These are phyloP conservation scores for Tribolium madens DNA, from an alignment of 1,140 invertebrate species.

Conservation along the genomic window DNA sequence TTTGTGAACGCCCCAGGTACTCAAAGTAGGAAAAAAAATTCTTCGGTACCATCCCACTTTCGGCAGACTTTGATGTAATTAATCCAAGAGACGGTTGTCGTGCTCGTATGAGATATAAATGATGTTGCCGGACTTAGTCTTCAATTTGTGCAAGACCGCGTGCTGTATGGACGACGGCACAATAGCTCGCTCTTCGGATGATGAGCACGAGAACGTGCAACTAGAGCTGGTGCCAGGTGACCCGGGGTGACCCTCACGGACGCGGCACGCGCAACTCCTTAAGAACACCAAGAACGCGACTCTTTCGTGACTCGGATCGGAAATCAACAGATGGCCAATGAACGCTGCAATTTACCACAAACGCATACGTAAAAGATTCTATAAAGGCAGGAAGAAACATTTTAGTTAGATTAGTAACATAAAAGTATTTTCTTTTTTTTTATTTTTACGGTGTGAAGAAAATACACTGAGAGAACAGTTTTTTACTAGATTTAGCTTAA, in stretches of 20 bases:
- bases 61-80: conserved; percentile 48
- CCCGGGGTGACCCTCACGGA: conserved; percentile 38
- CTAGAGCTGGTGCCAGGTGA: conserved; percentile 38
- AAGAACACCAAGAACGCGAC: conserved; percentile 21
- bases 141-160: conserved; percentile 37
- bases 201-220: conserved; percentile 29
- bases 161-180: conserved; percentile 46
- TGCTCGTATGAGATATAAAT: conserved; percentile 32
- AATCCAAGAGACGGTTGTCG: conserved; percentile 27
- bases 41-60: conserved; percentile 41
- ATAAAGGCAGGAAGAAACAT: too few species aligned
- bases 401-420: too few species aligned
- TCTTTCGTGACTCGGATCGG: conserved; percentile 9
- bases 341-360: too few species aligned
- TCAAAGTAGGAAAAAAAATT: conserved; percentile 4
- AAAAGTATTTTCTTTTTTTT: too few species aligned
- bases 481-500: too few species aligned
- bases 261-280: conserved; percentile 42
- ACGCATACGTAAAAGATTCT: too few species aligned
- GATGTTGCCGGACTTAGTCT: conserved; percentile 12
- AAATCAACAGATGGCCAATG: neutral
- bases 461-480: too few species aligned
- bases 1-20: conserved; percentile 27
- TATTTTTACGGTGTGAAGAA: too few species aligned
- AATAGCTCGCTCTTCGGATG: conserved; percentile 2